Base-by-base conservation (phyloP, 2,888 invertebrate species). In the Pharmacophagus antenor region DNA sequence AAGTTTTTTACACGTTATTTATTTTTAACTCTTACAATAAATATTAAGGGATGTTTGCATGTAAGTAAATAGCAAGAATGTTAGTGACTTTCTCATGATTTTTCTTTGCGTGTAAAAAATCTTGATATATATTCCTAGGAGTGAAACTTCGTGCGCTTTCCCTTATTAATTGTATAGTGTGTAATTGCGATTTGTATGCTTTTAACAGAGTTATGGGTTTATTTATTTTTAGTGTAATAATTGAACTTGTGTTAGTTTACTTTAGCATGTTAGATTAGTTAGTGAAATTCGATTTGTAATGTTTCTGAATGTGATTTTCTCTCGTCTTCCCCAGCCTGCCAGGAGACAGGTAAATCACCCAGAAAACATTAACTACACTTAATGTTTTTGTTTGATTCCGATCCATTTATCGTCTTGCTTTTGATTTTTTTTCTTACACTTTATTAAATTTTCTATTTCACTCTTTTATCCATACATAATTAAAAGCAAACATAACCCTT, bases 251-350 rank as follows among this genome's bases (percentile, higher is more conserved):
- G 56, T 20, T 21, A 20, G 10, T 52, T 44, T 50, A 42, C 60
- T 74, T 70, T 63, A 74, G 89, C 88, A 88, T 88, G 88, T 74
- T 77, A 81, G 75, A 76, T 79, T 83, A 74, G 71, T 70, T 82
- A 82, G 85, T 81, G 70, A 82, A 77, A 84, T 77, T 86, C 74
- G 81, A 84, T 79, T 79, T 81, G 87, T 88, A 85, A 83, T 86
- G 83, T 85, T 85, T 90, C 90, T 90, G 90, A 90, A 90, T 90
- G 89, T 90, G 88, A 84, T 87, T 85, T 89, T 90, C 86, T 91
- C 85, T 90, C 83, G 77, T 90, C 91, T 91, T 90, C 71, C 88
- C 74, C 91, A 91, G 91, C 91, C 90, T 91, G 91, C 91, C 91
- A 91, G 91, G 91, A 91, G 77, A 85, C 91, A 91, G 91, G 91